Conservation (phyloP, 92 coral and sea anemone species). For the Phenganax marumi region DNA sequence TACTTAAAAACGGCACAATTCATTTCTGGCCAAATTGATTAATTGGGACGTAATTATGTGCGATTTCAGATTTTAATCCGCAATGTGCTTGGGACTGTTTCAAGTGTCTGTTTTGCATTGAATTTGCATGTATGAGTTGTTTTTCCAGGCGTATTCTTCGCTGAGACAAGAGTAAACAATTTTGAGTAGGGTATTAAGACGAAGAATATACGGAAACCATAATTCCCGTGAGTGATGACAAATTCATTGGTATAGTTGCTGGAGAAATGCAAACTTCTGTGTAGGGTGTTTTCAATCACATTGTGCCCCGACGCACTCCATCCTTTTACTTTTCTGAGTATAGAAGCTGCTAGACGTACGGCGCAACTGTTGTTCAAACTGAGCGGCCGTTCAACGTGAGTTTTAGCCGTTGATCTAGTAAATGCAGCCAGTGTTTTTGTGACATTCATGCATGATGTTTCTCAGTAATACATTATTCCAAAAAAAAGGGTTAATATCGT, state of each 20-base stretch:
- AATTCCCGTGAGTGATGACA: constrained; percentile 27
- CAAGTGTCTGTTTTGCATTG: constrained; percentile 15
- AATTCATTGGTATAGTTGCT: constrained; percentile 1
- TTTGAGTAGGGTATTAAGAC: background rate
- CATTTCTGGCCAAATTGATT: constrained; percentile 4
- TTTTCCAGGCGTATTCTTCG: background rate
- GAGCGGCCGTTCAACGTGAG: no score
- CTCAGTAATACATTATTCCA: no score
- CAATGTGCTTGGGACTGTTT: background rate
- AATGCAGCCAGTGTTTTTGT: no score
- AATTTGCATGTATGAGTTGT: background rate
- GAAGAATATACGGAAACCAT: constrained; percentile 35
- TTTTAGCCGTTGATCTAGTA: no score
- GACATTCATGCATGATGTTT: no score
- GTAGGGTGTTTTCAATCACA: background rate
- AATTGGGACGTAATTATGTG: background rate
- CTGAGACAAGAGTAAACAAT: constrained; percentile 35
- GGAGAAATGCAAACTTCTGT: background rate
- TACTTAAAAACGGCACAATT: background rate
- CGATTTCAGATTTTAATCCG: no score
- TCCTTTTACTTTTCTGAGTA: no score
- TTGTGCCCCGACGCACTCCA: background rate
- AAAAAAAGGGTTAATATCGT: no score
- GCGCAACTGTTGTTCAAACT: no score
- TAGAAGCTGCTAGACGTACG: no score